Evolutionary conservation across 2,888 invertebrate genomes (phyloP), one percentile per base, ranked within the genome.

Genomic region (Oscheius sp.): DNA sequence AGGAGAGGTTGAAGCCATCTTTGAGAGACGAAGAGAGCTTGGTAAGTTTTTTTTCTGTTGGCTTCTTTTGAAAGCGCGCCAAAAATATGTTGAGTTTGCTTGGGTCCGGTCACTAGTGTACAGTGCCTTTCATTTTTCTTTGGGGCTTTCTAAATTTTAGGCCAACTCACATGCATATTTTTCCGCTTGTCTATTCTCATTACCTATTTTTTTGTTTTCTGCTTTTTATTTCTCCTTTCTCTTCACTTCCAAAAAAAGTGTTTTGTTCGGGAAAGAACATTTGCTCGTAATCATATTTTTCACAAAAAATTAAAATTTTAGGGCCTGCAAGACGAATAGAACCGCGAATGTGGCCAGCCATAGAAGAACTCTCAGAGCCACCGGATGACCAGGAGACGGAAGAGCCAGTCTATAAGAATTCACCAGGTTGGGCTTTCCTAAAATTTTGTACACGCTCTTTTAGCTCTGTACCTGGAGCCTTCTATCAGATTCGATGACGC

Each of bases 1-100:
- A 47, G 74, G 74, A 37, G 74, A 74, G 33, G 53, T 74, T 13
- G 74, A 74, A 33, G 74, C 74, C 50, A 60, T 74, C 29, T 74
- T 70, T 55, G 74, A 74, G 47, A 29, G 66, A 57, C 48, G 70
- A 59, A 32, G 70, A 51, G 62, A 58, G 29, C 74, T 65, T 48
- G 62, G 65, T 73, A 51, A 21, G 42, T 42, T 42, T 42, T 42
- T 0, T 42, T n/a, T 48, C 51, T 29, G 7, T 60, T 10, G 21
- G 42, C 7, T 42, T 42, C 42, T 21, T 21, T 21, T 21, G 21
- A 21, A 21, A 21, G 21, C 21, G 21, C 21, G 21, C 21, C 21
- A 21, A 21, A 21, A 21, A 21, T 21, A 21, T 21, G 21, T 21
- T 21, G 21, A 21, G 21, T 21, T 21, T 21, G 21, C 21, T 21